Evolutionary conservation across 1,140 invertebrate species (phyloP).

Genomic region (Euborellia annulipes): DNA sequence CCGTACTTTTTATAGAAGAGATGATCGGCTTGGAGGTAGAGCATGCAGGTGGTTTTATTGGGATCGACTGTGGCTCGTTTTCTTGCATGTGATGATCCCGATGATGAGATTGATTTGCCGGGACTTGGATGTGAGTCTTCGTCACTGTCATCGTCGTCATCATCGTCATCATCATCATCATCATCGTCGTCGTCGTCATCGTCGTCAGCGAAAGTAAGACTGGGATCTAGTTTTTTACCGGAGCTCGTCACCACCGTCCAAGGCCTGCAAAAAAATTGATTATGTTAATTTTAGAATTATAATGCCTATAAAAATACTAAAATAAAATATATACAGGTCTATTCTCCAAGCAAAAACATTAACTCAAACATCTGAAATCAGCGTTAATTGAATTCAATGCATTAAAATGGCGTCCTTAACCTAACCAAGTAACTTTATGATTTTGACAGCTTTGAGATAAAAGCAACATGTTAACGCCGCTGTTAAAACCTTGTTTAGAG

Average conservation of each 20-base stretch:
- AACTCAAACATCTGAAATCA: no score
- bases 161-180: slow-evolving; percentile 10
- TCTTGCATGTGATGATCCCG: slow-evolving; percentile 36
- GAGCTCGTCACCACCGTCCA: slow-evolving; percentile 5
- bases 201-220: slow-evolving; percentile 5
- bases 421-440: no score
- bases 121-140: slow-evolving; percentile 13
- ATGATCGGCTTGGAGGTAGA: slow-evolving; percentile 90
- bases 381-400: no score
- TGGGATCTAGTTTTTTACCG: not conserved
- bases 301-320: no score
- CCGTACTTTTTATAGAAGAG: slow-evolving; percentile 84
- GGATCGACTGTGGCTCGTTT: slow-evolving; percentile 62
- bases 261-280: not conserved
- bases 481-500: no score
- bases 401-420: no score
- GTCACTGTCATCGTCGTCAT: slow-evolving; percentile 8
- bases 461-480: no score
- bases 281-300: no score
- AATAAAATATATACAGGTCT: no score
- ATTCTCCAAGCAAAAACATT: no score
- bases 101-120: slow-evolving; percentile 9
- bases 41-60: slow-evolving; percentile 51
- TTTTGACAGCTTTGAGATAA: no score
- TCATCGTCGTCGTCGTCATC: slow-evolving; percentile 12